Base-by-base conservation (phyloP, 2,113 vertebrate species). In the Malaclemys terrapin region DNA sequence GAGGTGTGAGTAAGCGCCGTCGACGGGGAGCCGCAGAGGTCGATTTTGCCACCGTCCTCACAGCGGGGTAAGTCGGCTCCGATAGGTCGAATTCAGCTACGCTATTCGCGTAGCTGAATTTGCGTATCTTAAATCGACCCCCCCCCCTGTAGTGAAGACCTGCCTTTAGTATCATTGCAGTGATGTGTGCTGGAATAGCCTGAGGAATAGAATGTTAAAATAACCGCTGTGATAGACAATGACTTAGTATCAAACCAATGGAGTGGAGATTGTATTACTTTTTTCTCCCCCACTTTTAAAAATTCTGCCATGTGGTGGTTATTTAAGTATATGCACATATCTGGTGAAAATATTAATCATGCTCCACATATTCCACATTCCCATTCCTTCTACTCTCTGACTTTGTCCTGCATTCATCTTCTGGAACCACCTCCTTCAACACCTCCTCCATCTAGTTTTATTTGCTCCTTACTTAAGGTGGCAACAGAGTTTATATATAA, bases 211-310 rank as follows among this genome's bases (percentile, higher is more conserved):
- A 96, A 29, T 88, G 89, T 88, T 56, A 86, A 69, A 45, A 54
- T 81, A 92, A 83, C 50, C 27, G 65, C 45, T 85, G 94, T 89
- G 72, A 87, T 49, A 91, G 89, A 96, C 93, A 92, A 81, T 85
- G 86, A 45, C 57, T 94, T 88, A 31, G 20, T 93, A 82, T 94
- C 91, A 94, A 86, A 75, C 14, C 50, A 38, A 42, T 9, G 65
- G 89, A 69, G 45, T 8, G 45, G 47, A 24, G 29, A 9, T 5
- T 89, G 69, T 62, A 93, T n/a, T n/a, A 88, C 47, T 53, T 13
- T 62, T 62, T 62, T 62, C 91, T 80, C 31, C 1, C 0, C 35
- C 85, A 86, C 88, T 62, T 75, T 56, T 49, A 84, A 89, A 2
- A 9, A 31, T 57, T 80, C 53, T 5, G 86, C 35, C 8, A 93